Evolutionary conservation across 2,888 invertebrate genomes (phyloP).

Genomic region (Embidobia sp.): DNA sequence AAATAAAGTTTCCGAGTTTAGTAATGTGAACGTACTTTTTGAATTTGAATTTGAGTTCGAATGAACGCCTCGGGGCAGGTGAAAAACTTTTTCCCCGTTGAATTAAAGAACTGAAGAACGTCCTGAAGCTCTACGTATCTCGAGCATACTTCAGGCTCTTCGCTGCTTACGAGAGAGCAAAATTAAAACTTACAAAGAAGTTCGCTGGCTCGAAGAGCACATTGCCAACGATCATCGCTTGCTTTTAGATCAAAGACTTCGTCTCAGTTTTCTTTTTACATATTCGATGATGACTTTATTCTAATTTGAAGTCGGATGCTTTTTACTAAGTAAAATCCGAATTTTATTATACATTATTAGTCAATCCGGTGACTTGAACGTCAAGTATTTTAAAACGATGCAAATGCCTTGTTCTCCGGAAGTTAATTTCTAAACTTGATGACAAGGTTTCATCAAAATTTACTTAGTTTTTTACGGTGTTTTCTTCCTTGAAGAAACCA

Average conservation of each 20-base stretch:
- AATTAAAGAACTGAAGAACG: slow-evolving; percentile 57
- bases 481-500: too few species aligned
- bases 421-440: too few species aligned
- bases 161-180: slow-evolving; percentile 60
- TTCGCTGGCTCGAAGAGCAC: slow-evolving; percentile 47
- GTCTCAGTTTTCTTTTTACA: slow-evolving; percentile 16
- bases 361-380: background rate
- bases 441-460: too few species aligned
- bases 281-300: slow-evolving; percentile 37
- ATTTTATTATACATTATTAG: background rate
- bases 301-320: slow-evolving; percentile 11
- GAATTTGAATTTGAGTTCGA: slow-evolving; percentile 54
- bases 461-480: too few species aligned
- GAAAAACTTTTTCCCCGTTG: slow-evolving; percentile 51
- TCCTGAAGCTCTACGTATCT: slow-evolving; percentile 54
- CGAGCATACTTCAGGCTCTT: slow-evolving; percentile 57
- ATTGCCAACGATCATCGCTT: slow-evolving; percentile 55
- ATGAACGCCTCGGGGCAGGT: slow-evolving; percentile 55
- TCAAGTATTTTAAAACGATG: slow-evolving; percentile 4
- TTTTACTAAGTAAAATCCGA: background rate
- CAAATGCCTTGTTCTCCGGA: too few species aligned
- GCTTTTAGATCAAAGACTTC: slow-evolving; percentile 42
- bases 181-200: slow-evolving; percentile 61
- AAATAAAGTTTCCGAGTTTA: slow-evolving; percentile 25
- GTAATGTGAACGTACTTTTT: slow-evolving; percentile 40